Evolutionary conservation across 2,888 invertebrate species (phyloP).

Genomic region (Rosalia funebris): DNA sequence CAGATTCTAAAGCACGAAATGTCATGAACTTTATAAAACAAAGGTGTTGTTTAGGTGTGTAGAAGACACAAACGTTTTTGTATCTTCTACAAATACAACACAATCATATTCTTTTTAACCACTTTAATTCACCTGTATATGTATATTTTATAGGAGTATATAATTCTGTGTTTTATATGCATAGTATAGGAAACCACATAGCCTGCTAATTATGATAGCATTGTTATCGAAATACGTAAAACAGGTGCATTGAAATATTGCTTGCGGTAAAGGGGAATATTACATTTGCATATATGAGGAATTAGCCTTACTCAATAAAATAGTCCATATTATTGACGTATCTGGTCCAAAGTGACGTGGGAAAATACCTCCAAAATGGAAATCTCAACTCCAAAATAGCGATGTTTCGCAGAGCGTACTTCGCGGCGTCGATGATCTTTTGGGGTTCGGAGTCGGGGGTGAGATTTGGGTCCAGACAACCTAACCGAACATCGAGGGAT

Average conservation of each 20-base stretch:
- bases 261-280: too few species aligned
- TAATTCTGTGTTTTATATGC: too few species aligned
- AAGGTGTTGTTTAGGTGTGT: constrained; percentile 5
- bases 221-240: too few species aligned
- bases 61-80: too few species aligned
- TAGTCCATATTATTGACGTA: constrained; percentile 75
- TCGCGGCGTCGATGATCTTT: constrained; percentile 73
- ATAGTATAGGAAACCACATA: too few species aligned
- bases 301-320: constrained; percentile 72
- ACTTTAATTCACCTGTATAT: too few species aligned
- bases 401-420: constrained; percentile 74
- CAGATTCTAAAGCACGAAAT: constrained; percentile 68
- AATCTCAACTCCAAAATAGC: constrained; percentile 73
- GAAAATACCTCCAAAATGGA: constrained; percentile 75
- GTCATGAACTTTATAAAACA: background rate
- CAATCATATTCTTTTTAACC: too few species aligned
- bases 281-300: too few species aligned
- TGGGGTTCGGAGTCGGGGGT: constrained; percentile 68
- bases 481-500: constrained; percentile 73
- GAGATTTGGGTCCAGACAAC: constrained; percentile 70
- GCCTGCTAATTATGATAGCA: too few species aligned
- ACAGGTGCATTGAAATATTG: too few species aligned
- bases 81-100: too few species aligned
- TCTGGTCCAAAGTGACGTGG: constrained; percentile 70
- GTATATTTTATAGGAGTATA: too few species aligned